Evolutionary conservation across 2,113 vertebrate species (phyloP).

Genomic region (Furnarius figulus): DNA sequence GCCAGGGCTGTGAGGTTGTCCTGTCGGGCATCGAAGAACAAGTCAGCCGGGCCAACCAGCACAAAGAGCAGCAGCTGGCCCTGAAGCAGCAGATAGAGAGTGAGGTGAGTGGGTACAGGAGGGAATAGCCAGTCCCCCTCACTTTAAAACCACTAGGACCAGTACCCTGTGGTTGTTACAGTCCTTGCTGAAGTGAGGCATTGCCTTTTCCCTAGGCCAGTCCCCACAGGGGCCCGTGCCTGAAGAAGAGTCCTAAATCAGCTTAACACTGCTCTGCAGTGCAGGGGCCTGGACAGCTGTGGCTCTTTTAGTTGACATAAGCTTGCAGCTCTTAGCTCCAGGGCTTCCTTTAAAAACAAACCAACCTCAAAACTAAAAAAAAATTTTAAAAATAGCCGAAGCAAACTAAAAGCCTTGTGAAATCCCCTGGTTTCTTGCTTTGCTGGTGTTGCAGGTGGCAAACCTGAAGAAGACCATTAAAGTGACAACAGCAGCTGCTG

Average conservation of each 20-base stretch:
- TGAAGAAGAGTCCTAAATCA: background rate
- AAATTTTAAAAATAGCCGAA: background rate
- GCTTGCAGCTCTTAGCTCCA: background rate
- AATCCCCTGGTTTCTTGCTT: background rate
- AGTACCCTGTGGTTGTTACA: background rate
- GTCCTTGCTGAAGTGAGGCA: background rate
- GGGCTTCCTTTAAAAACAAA: background rate
- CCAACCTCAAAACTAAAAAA: background rate
- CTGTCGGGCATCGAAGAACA: conserved; percentile 94
- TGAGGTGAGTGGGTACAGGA: conserved; percentile 78
- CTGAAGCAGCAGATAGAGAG: conserved; percentile 97
- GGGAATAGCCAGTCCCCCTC: background rate
- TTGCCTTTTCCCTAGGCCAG: background rate
- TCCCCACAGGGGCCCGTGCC: background rate
- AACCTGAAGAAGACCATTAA: conserved; percentile 97
- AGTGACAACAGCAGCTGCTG: conserved; percentile 89
- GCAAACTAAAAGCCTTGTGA: background rate
- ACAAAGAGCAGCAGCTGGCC: conserved; percentile 93
- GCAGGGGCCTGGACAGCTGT: background rate
- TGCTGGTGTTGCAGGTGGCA: conserved; percentile 80
- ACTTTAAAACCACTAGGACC: background rate
- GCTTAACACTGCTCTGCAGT: background rate
- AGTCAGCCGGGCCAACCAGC: conserved; percentile 92
- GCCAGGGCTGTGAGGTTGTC: conserved; percentile 92
- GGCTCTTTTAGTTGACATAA: background rate